Evolutionary conservation across 2,888 invertebrate species (phyloP).

Genomic region (Pyralis farinalis): DNA sequence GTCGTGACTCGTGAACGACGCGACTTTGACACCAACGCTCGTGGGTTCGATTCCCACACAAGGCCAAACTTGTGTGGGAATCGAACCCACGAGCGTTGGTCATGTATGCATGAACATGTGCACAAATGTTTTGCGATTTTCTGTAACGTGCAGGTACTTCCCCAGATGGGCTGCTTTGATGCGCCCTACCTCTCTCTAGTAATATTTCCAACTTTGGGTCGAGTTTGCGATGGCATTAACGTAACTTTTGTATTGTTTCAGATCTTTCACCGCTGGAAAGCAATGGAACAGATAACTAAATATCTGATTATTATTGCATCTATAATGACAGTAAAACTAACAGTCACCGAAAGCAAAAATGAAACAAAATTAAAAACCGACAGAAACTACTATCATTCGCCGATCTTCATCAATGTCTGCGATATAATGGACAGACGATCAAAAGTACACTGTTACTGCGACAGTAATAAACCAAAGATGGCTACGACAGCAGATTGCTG

Average conservation of each 20-base stretch:
- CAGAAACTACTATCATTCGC: constrained; percentile 55
- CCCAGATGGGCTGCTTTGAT: too few relatives aligned
- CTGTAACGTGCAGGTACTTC: too few relatives aligned
- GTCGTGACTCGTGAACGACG: too few relatives aligned
- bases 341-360: constrained; percentile 61
- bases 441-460: constrained; percentile 74
- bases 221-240: constrained; percentile 3
- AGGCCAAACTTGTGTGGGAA: too few relatives aligned
- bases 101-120: too few relatives aligned
- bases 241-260: constrained; percentile 40
- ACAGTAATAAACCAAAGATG: constrained; percentile 63
- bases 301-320: constrained; percentile 64
- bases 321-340: constrained; percentile 62
- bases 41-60: too few relatives aligned
- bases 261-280: constrained; percentile 25
- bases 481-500: constrained; percentile 88
- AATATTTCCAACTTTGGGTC: neutral
- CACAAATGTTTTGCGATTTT: too few relatives aligned
- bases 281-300: constrained; percentile 60
- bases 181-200: too few relatives aligned
- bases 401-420: constrained; percentile 67
- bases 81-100: too few relatives aligned
- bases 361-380: constrained; percentile 57
- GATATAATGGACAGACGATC: constrained; percentile 67
- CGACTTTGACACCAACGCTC: too few relatives aligned